Conservation (phyloP, 2,888 invertebrate genomes). For the Oegoconia quadripuncta region DNA sequence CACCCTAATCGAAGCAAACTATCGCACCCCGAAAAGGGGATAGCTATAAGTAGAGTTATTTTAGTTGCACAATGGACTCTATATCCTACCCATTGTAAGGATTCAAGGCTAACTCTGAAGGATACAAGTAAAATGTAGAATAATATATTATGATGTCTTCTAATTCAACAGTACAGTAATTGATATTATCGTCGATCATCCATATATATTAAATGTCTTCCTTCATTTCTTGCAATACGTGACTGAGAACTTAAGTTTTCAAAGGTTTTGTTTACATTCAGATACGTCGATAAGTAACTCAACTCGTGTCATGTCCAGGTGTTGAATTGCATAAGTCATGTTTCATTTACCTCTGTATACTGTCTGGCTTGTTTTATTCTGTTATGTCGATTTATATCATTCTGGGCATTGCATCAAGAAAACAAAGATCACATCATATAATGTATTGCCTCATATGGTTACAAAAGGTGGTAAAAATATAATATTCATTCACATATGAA, state of each 20-base stretch:
- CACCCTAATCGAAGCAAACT: conserved; percentile 67
- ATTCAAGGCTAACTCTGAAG: no score
- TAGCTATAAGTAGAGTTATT: conserved; percentile 55
- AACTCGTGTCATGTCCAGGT: conserved; percentile 45
- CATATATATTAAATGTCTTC: no score
- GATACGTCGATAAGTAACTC: conserved; percentile 33
- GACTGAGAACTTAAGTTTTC: neutral
- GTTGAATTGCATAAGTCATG: conserved; percentile 43
- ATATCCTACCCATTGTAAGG: neutral
- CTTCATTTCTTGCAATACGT: neutral
- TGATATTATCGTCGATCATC: no score
- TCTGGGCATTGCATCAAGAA: neutral
- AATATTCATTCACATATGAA: no score
- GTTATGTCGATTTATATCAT: neutral
- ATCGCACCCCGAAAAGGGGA: conserved; percentile 67
- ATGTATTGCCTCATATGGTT: no score
- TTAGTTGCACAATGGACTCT: conserved; percentile 32
- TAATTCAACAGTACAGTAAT: no score
- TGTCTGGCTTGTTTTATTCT: conserved; percentile 1
- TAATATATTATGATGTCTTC: no score
- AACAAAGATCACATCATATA: no score
- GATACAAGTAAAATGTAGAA: no score
- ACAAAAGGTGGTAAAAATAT: no score
- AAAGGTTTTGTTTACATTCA: conserved; percentile 51
- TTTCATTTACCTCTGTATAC: no score